Conservation (phyloP, 2,113 vertebrate species). For the Platichthys flesus region DNA sequence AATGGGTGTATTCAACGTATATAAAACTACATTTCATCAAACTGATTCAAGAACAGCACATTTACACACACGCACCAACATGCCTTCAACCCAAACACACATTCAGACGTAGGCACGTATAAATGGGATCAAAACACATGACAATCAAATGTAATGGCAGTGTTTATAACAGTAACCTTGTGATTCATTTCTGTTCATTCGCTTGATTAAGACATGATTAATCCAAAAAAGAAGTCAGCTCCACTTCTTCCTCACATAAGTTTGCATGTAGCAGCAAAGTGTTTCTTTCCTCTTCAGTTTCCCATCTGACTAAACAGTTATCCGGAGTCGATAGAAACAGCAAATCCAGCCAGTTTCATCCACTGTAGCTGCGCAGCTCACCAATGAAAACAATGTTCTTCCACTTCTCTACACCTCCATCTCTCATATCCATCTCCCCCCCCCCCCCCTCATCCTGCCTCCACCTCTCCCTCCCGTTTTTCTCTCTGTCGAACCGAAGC, state of each 20-base stretch:
- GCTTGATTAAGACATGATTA: too few relatives aligned
- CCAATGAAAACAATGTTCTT: conserved; percentile 45
- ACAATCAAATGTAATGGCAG: not conserved
- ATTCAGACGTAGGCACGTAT: too few relatives aligned
- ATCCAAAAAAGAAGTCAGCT: too few relatives aligned
- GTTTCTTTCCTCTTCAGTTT: conserved; percentile 6
- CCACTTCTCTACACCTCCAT: conserved; percentile 29
- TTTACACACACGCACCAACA: too few relatives aligned
- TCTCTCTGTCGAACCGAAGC: conserved; percentile 29
- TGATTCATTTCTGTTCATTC: too few relatives aligned
- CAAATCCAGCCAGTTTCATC: conserved; percentile 32
- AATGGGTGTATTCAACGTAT: too few relatives aligned
- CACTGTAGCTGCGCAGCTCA: conserved; percentile 42
- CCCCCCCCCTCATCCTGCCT: not conserved
- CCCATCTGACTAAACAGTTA: conserved; percentile 17
- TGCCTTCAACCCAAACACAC: too few relatives aligned
- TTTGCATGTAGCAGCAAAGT: not conserved
- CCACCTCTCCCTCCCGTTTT: not conserved
- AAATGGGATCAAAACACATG: too few relatives aligned
- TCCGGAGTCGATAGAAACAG: conserved; percentile 31
- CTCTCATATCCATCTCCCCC: not conserved
- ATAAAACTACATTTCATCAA: too few relatives aligned
- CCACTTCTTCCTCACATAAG: not conserved
- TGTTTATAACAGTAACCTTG: not conserved
- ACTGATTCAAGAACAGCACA: too few relatives aligned